These are phyloP conservation scores for Periphyllus acericola DNA, from an alignment of 2,888 invertebrate genomes.

Conservation along the genomic window DNA sequence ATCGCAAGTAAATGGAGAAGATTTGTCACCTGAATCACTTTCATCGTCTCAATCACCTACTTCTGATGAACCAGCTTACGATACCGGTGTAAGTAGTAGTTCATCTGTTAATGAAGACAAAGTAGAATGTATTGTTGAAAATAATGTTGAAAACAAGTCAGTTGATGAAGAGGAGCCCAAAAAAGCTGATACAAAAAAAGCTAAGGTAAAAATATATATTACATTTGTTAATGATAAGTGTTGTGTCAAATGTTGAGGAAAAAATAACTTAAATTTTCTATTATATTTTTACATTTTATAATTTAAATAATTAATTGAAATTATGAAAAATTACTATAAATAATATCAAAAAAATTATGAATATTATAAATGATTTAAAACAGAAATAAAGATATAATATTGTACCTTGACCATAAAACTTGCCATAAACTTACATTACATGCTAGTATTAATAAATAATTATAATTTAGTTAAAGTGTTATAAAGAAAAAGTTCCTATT, in stretches of 20 bases:
- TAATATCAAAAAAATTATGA: not conserved
- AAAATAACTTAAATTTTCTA: no score
- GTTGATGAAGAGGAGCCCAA: slow-evolving; percentile 20
- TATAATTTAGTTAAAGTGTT: no score
- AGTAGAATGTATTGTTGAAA: slow-evolving; percentile 41
- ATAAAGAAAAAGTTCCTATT: no score
- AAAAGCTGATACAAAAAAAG: slow-evolving; percentile 43
- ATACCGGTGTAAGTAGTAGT: slow-evolving; percentile 56
- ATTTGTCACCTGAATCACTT: slow-evolving; percentile 49
- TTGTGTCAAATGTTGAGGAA: not conserved
- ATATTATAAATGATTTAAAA: no score
- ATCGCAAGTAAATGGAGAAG: slow-evolving; percentile 46
- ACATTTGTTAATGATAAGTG: not conserved
- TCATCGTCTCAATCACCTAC: slow-evolving; percentile 46
- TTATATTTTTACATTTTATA: not conserved
- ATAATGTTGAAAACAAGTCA: slow-evolving; percentile 44
- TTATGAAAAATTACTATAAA: not conserved
- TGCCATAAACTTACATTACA: no score
- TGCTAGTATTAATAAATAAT: no score
- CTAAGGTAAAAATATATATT: slow-evolving; percentile 25
- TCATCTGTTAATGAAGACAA: slow-evolving; percentile 55
- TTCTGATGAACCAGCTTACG: slow-evolving; percentile 58
- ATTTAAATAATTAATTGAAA: not conserved
- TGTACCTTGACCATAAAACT: no score
- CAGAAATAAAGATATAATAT: no score